A percentile compares a stretch with the other conserved stretches of the same genome.
phyloP scores from a whole-genome alignment of 2,113 vertebrate species.

The Crotalus viridis region DNA sequence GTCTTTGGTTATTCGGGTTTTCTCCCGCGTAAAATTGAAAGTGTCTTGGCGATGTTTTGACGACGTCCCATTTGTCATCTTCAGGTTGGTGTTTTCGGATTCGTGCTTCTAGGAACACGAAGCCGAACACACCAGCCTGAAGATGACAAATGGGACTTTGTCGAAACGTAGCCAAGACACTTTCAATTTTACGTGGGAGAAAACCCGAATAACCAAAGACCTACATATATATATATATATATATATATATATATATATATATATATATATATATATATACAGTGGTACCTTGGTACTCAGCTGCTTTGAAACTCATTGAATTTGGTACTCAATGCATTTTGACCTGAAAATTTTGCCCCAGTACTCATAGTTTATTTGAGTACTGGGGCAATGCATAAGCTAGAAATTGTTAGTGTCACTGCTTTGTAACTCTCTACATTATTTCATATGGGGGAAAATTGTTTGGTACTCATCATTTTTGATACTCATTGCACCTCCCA shows the following conservation, averaged over 20 bases:
- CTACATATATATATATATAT: background rate
- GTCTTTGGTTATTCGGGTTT: too few relatives aligned
- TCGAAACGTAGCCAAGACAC: too few relatives aligned
- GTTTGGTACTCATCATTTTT: background rate
- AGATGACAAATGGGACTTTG: too few relatives aligned
- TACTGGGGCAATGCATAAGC: background rate
- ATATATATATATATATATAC: background rate
- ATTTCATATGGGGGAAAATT: background rate
- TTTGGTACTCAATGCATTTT: background rate
- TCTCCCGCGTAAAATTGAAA: too few relatives aligned
- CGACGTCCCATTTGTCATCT: too few relatives aligned
- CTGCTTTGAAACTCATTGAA: background rate
- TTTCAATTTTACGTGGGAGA: too few relatives aligned
- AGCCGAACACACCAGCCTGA: too few relatives aligned
- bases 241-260: too few relatives aligned
- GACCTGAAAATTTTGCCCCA: background rate
- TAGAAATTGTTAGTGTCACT: background rate
- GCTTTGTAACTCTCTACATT: background rate
- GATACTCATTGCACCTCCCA: background rate
- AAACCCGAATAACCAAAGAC: too few relatives aligned
- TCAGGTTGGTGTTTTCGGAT: too few relatives aligned
- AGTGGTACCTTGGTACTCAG: background rate
- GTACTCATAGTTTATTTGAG: background rate
- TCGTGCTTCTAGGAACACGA: too few relatives aligned
- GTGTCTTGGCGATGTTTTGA: too few relatives aligned